These are phyloP conservation scores for Acanthornis magna DNA, from an alignment of 2,797 vertebrate species.

Conservation along the genomic window DNA sequence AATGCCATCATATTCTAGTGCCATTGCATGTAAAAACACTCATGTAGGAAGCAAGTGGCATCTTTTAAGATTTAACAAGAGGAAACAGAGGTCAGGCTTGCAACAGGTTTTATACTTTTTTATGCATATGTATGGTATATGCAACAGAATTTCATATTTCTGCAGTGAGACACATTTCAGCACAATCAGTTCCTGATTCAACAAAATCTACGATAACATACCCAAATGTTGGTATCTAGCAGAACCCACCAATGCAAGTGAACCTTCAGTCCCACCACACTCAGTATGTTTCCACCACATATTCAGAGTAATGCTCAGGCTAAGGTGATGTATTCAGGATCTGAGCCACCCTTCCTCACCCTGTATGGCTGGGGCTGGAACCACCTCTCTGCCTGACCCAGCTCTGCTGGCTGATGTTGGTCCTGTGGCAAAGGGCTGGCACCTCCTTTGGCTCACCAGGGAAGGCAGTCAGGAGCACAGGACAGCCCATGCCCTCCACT, in stretches of 20 bases:
- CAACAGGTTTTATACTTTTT: neutral
- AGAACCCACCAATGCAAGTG: neutral
- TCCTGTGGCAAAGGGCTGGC: neutral
- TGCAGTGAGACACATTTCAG: neutral
- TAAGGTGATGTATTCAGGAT: neutral
- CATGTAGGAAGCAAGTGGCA: neutral
- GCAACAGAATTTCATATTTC: neutral
- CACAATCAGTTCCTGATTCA: neutral
- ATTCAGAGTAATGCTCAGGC: neutral
- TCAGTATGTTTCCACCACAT: neutral
- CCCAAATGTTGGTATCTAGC: neutral
- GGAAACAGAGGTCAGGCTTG: neutral
- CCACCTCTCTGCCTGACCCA: too few species aligned
- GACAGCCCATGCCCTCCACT: neutral
- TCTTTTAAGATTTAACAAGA: neutral
- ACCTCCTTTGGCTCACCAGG: fast-evolving
- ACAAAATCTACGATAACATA: neutral
- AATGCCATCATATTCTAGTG: neutral
- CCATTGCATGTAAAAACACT: neutral
- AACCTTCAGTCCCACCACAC: neutral
- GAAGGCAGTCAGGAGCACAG: neutral
- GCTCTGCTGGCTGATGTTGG: neutral
- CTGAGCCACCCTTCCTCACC: neutral
- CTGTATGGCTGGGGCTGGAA: neutral
- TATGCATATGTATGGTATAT: neutral